A percentile compares a stretch with the other conserved stretches of the same genome.
These are phyloP conservation scores for Plotosus lineatus DNA, from an alignment of 2,113 vertebrate species.

Conservation along the genomic window DNA sequence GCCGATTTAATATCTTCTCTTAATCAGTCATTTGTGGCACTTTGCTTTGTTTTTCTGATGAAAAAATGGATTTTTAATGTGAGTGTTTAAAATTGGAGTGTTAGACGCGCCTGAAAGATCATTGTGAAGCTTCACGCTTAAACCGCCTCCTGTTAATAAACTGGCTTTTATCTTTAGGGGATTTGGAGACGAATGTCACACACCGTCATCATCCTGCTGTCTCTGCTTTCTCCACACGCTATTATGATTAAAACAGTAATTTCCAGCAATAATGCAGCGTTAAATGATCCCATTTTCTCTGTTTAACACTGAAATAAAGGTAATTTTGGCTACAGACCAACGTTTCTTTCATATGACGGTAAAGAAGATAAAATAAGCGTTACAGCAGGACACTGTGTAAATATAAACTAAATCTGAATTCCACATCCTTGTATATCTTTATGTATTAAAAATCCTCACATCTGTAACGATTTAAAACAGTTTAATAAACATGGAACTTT, in stretches of 20 bases:
- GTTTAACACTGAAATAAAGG: neutral
- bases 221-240: constrained; percentile 21
- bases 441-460: neutral
- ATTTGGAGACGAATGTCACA: constrained; percentile 32
- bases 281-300: constrained; percentile 5
- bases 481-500: too few relatives aligned
- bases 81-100: constrained; percentile 18
- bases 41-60: neutral
- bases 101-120: constrained; percentile 20
- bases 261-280: neutral
- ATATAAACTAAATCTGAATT: neutral
- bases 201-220: constrained; percentile 8
- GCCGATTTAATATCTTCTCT: constrained; percentile 16
- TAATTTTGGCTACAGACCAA: neutral
- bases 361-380: neutral
- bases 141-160: constrained; percentile 34
- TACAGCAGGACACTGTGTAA: neutral
- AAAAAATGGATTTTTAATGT: constrained; percentile 39
- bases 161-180: constrained; percentile 7
- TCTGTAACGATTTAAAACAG: too few relatives aligned
- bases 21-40: constrained; percentile 27
- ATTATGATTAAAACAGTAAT: neutral
- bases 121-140: constrained; percentile 28
- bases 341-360: neutral
- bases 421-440: neutral